Percentiles rank a stretch among this genome's conserved stretches.
phyloP scores from a whole-genome alignment of 2,797 vertebrate species.

The Smutsia gigantea region DNA sequence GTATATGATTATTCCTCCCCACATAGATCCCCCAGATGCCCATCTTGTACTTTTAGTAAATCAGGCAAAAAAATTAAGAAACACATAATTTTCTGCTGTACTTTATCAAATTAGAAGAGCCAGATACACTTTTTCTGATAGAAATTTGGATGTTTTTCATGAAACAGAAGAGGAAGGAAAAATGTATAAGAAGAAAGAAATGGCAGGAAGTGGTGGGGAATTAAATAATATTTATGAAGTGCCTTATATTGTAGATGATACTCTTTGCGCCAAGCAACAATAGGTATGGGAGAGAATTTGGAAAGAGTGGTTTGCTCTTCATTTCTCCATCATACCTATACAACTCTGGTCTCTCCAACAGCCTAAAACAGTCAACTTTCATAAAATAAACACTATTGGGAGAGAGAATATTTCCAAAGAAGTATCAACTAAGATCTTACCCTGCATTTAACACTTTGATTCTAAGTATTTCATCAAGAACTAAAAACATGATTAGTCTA shows the following conservation, averaged over 20 bases:
- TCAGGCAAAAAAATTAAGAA: slow-evolving; percentile 54
- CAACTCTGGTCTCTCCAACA: not conserved
- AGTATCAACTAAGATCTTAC: not conserved
- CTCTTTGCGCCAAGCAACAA: not conserved
- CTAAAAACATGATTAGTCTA: not conserved
- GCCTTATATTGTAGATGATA: not conserved
- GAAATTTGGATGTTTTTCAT: not conserved
- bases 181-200: not conserved
- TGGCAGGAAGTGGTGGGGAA: not conserved
- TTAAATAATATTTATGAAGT: not conserved
- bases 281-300: not conserved
- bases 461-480: not conserved
- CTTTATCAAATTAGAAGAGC: not conserved
- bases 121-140: not conserved
- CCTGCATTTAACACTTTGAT: not conserved
- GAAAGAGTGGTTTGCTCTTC: not conserved
- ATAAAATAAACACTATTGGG: not conserved
- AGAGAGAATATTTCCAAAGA: not conserved
- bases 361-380: not conserved
- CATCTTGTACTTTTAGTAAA: not conserved
- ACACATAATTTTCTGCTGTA: not conserved
- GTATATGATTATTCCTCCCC: not conserved
- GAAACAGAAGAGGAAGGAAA: slow-evolving; percentile 9
- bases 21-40: not conserved
- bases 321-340: not conserved